Evolutionary conservation across 2,888 invertebrate species (phyloP), one percentile per base, ranked within the genome.

Genomic region (Phengaris arion): DNA sequence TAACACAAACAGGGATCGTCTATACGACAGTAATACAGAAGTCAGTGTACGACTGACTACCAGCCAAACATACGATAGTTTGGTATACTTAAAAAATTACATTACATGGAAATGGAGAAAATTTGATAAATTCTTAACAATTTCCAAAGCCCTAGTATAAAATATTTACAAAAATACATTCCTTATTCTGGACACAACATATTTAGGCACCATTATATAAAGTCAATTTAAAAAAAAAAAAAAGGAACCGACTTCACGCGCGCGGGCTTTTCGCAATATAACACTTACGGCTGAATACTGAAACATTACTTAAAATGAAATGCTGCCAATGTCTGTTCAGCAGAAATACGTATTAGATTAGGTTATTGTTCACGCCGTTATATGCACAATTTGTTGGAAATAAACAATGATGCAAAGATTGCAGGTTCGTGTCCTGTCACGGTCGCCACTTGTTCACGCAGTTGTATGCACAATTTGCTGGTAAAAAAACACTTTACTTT

Each of bases 81-180:
- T 35, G 35, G 64, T 64, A 35, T 3, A 22, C 59, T 15, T 57
- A 9, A 35, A 64, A 64, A 9, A 22, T 59, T 22, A 59, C 22
- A 15, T 15, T 57, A 6, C 0, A 6, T 22, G 10, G 35, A 22
- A 22, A 45, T 35, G 35, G 10, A 35, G 35, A 35, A 35, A 35
- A 35, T 35, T 35, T 35, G 35, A 35, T 35, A 35, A 35, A 35
- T 64, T 15, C 15, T 6, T 57, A 57, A 12, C 64, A 45, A 35
- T 64, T 64, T 64, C 13, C 64, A 64, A 64, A 64, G 64, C 64
- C 12, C 12, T 45, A 6, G 12, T 64, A 64, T 64, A 45, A 64
- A 64, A 64, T 64, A 64, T 64, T 64, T 35, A 64, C 64, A 64
- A 64, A 64, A 64, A 64, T 64, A 45, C 64, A 64, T 64, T 52